These are phyloP conservation scores for Chrysochloris asiatica DNA, from an alignment of 2,113 vertebrate species.

Conservation along the genomic window DNA sequence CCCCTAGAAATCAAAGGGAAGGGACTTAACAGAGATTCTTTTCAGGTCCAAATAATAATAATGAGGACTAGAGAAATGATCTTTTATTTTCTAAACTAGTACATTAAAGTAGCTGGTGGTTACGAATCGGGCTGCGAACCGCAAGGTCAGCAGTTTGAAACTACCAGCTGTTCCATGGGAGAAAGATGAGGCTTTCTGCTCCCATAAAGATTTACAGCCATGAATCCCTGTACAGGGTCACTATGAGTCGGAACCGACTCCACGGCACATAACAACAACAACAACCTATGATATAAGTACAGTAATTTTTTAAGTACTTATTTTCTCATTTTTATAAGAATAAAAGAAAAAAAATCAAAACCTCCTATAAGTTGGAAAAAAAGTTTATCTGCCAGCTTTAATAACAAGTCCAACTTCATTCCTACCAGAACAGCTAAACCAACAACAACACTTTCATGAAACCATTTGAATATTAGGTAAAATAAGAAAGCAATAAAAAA, in stretches of 20 bases:
- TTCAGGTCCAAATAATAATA: constrained; percentile 14
- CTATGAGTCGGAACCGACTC: no score
- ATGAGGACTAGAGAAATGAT: constrained; percentile 1
- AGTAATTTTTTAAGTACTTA: no score
- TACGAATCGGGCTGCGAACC: no score
- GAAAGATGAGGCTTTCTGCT: no score
- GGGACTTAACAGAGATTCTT: background rate
- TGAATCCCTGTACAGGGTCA: no score
- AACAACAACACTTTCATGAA: constrained; percentile 19
- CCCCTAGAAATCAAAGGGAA: background rate
- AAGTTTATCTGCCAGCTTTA: background rate
- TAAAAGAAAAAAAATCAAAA: background rate
- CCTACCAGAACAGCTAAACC: constrained; percentile 33
- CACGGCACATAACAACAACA: no score
- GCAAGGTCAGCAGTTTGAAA: no score
- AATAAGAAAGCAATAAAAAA: constrained; percentile 30
- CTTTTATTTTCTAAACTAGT: constrained; percentile 11
- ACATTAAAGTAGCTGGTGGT: background rate
- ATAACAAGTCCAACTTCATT: constrained; percentile 23
- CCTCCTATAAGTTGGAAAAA: background rate
- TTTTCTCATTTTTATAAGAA: no score
- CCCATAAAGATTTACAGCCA: no score
- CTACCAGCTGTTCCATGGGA: no score
- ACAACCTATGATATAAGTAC: no score
- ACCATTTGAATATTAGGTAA: background rate